phyloP scores from a whole-genome alignment of 2,797 vertebrate species.

The Hemitrygon akajei region DNA sequence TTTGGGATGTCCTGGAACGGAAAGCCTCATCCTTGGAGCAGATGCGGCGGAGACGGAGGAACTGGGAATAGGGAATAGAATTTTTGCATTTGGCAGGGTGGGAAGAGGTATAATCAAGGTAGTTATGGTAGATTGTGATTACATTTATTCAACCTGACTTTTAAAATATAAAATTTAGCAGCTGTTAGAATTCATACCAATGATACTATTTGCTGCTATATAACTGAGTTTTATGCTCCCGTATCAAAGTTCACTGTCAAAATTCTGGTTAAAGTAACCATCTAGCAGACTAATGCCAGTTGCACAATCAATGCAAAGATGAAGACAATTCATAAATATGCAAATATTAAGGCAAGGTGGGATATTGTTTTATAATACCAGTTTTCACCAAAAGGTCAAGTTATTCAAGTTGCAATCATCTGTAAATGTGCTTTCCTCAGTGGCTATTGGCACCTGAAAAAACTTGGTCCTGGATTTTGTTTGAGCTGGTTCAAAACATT shows the following conservation, averaged over 20 bases:
- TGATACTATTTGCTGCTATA: not conserved
- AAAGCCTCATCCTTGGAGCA: too few relatives aligned
- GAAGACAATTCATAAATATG: slow-evolving; percentile 25
- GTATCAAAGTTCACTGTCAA: not conserved
- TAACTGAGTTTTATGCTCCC: slow-evolving; percentile 13
- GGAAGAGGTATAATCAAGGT: too few relatives aligned
- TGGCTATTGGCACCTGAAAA: not conserved
- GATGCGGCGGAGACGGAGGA: too few relatives aligned
- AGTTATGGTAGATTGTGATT: too few relatives aligned
- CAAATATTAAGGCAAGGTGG: not conserved
- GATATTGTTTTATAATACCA: not conserved
- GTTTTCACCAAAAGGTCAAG: not conserved
- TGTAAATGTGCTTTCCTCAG: not conserved
- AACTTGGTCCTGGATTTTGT: not conserved
- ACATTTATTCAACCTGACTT: not conserved
- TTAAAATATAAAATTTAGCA: not conserved
- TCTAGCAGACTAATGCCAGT: slow-evolving; percentile 12
- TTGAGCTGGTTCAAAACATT: not conserved
- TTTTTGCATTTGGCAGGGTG: too few relatives aligned
- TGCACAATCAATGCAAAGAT: slow-evolving; percentile 11
- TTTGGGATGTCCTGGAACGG: too few relatives aligned
- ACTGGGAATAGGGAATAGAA: too few relatives aligned
- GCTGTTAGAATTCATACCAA: slow-evolving; percentile 20
- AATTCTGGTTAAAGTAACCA: slow-evolving; percentile 17
- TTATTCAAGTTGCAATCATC: not conserved